These are phyloP conservation scores for Eudasyphora cyanicolor DNA, from an alignment of 2,888 invertebrate species.

Conservation along the genomic window DNA sequence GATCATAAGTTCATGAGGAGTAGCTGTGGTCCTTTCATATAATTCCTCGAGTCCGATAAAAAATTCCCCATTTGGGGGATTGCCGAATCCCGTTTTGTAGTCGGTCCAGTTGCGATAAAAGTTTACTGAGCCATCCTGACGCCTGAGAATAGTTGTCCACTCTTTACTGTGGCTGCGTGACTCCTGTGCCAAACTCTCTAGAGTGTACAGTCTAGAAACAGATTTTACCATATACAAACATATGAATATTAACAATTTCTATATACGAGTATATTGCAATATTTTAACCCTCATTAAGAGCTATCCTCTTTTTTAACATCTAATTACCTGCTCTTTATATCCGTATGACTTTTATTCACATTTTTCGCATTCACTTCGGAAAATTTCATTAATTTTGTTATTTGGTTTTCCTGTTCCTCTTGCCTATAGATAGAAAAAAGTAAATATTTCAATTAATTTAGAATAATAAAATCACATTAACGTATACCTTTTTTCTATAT, in stretches of 20 bases:
- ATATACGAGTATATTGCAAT: no score
- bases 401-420: background rate
- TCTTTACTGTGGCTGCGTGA: background rate
- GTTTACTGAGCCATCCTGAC: conserved; percentile 35
- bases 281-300: no score
- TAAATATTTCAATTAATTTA: background rate
- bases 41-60: conserved; percentile 52
- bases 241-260: no score
- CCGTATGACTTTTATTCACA: no score
- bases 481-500: background rate
- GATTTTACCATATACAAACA: no score
- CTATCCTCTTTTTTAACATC: no score
- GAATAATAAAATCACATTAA: background rate
- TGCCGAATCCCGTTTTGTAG: conserved; percentile 53
- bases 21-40: conserved; percentile 31
- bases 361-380: no score
- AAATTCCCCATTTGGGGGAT: background rate
- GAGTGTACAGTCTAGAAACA: no score
- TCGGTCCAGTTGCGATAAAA: conserved; percentile 51
- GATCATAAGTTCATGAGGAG: conserved; percentile 42
- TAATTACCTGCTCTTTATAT: no score
- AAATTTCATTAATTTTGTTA: background rate
- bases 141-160: conserved; percentile 52
- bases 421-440: background rate
- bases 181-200: no score